Percentiles rank a stretch among this genome's conserved stretches.
Evolutionary conservation across 2,113 vertebrate genomes (phyloP).

Genomic region (Pampusana beccarii): DNA sequence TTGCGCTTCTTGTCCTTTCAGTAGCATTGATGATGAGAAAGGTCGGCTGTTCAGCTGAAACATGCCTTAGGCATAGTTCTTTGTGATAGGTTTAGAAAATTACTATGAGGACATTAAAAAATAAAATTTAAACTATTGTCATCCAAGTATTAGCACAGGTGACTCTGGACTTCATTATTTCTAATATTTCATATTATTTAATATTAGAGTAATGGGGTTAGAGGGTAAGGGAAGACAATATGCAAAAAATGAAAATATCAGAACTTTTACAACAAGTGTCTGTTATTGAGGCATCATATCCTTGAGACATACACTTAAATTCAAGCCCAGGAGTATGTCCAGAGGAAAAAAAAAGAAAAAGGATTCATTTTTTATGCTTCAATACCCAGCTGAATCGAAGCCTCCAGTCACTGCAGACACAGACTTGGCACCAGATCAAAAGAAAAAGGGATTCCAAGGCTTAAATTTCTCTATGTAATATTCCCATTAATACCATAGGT

Average conservation of each 20-base stretch:
- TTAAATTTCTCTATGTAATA: not conserved
- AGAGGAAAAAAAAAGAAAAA: not conserved
- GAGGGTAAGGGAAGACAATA: not conserved
- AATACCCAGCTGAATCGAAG: not conserved
- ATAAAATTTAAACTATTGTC: not conserved
- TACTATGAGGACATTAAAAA: not conserved
- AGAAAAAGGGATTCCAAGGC: not conserved
- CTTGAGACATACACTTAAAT: not conserved
- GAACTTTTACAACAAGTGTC: not conserved
- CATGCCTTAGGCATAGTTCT: not conserved
- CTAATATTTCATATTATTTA: not conserved
- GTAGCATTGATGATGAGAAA: not conserved
- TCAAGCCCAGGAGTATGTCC: not conserved
- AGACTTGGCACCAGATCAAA: not conserved
- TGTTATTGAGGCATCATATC: not conserved
- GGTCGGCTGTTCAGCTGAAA: not conserved
- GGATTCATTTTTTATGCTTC: not conserved
- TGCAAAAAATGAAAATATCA: not conserved
- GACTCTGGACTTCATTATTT: not conserved
- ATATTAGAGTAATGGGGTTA: not conserved
- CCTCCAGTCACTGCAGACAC: not conserved
- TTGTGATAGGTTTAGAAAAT: not conserved
- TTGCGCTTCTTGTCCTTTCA: not conserved
- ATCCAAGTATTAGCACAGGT: not conserved
- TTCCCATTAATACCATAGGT: not conserved